phyloP scores from a whole-genome alignment of 2,113 vertebrate species.

The Hydropotes inermis region DNA sequence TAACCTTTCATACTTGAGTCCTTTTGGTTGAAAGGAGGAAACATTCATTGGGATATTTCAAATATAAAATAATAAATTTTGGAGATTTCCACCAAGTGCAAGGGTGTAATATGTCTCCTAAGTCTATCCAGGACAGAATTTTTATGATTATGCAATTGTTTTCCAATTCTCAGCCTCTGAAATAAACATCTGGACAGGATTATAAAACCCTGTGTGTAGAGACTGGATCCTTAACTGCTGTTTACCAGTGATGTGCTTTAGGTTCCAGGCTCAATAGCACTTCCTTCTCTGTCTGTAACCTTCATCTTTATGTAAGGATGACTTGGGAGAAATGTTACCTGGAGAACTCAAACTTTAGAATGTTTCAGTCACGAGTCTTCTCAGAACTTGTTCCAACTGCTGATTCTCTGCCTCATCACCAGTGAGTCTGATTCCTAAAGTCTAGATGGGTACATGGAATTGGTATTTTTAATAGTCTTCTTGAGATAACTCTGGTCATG shows the following conservation, averaged over 20 bases:
- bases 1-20: not conserved
- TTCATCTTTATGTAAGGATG: not conserved
- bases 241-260: not conserved
- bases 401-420: not conserved
- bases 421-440: not conserved
- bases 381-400: not conserved
- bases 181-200: slow-evolving; percentile 43
- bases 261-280: not conserved
- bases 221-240: not conserved
- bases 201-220: not conserved
- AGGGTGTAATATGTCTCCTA: not conserved
- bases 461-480: not conserved
- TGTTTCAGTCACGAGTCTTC: not conserved
- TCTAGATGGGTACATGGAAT: not conserved
- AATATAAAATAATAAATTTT: not conserved
- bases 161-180: slow-evolving; percentile 16
- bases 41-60: not conserved
- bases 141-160: slow-evolving; percentile 44
- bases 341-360: not conserved
- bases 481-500: not conserved
- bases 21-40: not conserved
- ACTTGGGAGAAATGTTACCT: not conserved
- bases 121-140: slow-evolving; percentile 24
- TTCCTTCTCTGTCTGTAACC: not conserved
- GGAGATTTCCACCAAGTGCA: not conserved